Base-by-base conservation (phyloP, 92 coral and sea anemone species). In the Epizoanthus fatuus region DNA sequence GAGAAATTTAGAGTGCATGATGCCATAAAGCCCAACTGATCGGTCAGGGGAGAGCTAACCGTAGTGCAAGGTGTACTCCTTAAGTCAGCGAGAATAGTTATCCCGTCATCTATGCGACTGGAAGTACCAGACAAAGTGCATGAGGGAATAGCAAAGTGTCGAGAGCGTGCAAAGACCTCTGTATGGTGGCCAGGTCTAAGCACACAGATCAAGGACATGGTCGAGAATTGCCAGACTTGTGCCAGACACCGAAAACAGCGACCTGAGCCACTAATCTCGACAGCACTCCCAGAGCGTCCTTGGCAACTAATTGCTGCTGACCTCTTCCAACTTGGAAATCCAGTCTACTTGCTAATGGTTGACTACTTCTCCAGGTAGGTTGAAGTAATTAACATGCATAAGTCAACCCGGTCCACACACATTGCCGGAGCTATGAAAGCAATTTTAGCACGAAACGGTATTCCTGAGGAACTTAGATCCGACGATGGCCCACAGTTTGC, bases 401-500 rank as follows among this genome's bases (percentile, higher is more conserved):
- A 4, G 47, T 7, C 6, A 4, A 42, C 47, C 0, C 32, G 0
- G 3, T 53, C 77, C 12, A 40, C 29, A 3, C 19, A 15, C 9
- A 63, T 81, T 17, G n/a, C 10, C 44, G 22, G 44, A 13, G 45
- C 75, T 12, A 64, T 70, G 39, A 75, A 85, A 40, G 53, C 84
- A 5, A 39, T 75, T 10, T 25, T 77, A 22, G 85, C 92, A 19
- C 54, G 84, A 83, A 49, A 63, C 64, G 88, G 88, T 20, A 57
- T 88, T 7, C 92, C 92, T 15, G 92, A 89, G 47, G 3, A 9
- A n/a, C n/a, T 84, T 13, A 47, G 7, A 63, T 75, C 89, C 2
- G 88, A 84, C 29, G 84, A 89, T 25, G 89, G 92, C 0, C 92
- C 89, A 42, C 92, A 69, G 45, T 88, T 65, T 65, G 59, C 12